Conservation (phyloP, 2,888 invertebrate genomes). For the Oscheius sp. region DNA sequence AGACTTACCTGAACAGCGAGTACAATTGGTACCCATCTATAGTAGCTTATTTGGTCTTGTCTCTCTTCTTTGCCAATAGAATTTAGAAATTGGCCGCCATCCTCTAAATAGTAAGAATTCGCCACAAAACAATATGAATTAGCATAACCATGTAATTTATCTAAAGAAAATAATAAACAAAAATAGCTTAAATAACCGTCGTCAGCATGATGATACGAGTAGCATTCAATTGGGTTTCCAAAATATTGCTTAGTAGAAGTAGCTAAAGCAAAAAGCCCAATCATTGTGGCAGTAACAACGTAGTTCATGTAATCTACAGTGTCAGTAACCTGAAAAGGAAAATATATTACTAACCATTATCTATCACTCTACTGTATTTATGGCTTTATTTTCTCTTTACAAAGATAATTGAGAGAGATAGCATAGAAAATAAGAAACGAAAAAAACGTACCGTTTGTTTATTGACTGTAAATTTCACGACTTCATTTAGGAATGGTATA, state of each 20-base stretch:
- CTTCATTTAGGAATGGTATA: too few species aligned
- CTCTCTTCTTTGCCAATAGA: constrained; percentile 23
- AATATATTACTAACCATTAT: neutral
- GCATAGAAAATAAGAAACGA: too few species aligned
- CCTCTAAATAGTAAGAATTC: constrained; percentile 56
- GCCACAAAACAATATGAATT: constrained; percentile 63
- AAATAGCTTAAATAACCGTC: neutral
- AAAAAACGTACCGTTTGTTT: too few species aligned
- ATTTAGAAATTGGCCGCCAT: too few species aligned
- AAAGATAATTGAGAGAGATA: too few species aligned
- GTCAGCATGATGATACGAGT: neutral
- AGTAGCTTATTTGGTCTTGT: constrained; percentile 58
- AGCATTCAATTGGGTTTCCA: constrained; percentile 73
- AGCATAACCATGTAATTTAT: constrained; percentile 50
- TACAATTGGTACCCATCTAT: constrained; percentile 62
- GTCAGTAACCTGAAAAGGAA: constrained; percentile 69
- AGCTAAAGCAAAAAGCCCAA: constrained; percentile 71
- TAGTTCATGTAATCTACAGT: constrained; percentile 72
- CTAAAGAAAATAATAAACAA: constrained; percentile 22
- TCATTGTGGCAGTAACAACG: constrained; percentile 72
- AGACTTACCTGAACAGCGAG: constrained; percentile 68
- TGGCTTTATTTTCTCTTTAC: too few species aligned
- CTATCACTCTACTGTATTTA: too few species aligned
- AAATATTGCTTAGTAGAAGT: constrained; percentile 74
- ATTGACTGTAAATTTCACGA: too few species aligned